Conservation (phyloP, 2,797 vertebrate species). For the Cheirogaleus major region DNA sequence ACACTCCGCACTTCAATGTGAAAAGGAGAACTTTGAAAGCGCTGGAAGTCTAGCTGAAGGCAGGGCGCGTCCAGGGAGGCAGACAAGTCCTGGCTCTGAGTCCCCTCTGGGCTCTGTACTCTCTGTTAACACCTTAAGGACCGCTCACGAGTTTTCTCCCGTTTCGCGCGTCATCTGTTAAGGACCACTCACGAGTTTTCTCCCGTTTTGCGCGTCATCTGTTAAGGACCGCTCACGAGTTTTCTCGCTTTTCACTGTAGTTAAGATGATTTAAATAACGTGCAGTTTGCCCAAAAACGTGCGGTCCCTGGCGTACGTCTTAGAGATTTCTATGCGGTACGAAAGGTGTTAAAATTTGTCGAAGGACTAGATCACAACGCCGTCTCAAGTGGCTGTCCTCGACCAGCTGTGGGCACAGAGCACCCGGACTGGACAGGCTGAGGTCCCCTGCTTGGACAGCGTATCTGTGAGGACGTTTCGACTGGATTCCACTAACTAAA, state of each 20-base stretch:
- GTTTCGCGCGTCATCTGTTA: too few species aligned
- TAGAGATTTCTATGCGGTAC: too few species aligned
- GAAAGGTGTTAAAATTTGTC: background rate
- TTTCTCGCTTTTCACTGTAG: too few species aligned
- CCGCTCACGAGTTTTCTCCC: too few species aligned
- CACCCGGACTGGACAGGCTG: fast-evolving
- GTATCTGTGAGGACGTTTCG: background rate
- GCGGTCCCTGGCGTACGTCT: too few species aligned
- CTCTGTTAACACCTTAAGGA: too few species aligned
- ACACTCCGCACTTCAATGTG: background rate
- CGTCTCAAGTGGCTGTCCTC: background rate
- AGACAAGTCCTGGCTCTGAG: fast-evolving
- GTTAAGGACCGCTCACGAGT: too few species aligned
- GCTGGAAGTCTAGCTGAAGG: background rate
- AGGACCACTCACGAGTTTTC: too few species aligned
- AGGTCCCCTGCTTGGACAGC: background rate
- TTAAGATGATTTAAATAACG: too few species aligned
- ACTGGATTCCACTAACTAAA: background rate
- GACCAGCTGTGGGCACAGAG: background rate
- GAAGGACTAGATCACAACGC: background rate
- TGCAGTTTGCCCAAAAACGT: too few species aligned
- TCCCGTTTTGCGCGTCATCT: too few species aligned
- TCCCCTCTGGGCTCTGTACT: too few species aligned
- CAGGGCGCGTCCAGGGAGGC: background rate
- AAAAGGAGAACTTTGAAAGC: background rate